phyloP scores from a whole-genome alignment of 1,140 invertebrate genomes.

The Listronotus oregonensis region DNA sequence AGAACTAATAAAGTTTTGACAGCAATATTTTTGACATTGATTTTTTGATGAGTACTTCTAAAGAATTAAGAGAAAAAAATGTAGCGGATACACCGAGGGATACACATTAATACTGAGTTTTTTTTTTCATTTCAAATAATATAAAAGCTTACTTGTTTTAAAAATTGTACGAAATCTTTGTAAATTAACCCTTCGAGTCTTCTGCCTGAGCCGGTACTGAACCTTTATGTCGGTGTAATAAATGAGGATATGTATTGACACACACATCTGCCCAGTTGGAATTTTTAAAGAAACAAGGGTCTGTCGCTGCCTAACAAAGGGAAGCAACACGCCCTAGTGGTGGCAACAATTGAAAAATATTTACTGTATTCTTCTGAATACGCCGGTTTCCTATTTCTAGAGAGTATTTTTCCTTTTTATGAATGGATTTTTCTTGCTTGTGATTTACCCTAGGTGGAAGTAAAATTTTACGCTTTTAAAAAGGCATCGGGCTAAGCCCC shows the following conservation, averaged over 20 bases:
- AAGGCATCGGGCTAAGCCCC: not conserved
- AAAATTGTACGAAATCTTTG: no score
- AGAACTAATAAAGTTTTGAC: no score
- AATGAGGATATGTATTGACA: slow-evolving; percentile 11
- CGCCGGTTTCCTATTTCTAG: no score
- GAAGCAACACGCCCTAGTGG: slow-evolving; percentile 12
- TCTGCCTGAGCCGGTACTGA: no score
- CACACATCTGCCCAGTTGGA: slow-evolving; percentile 10
- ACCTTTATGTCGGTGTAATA: not conserved
- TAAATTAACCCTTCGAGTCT: no score
- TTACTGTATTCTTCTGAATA: slow-evolving; percentile 8
- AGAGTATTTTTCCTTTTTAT: not conserved
- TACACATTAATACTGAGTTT: no score
- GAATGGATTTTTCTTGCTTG: not conserved
- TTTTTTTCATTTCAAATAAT: no score
- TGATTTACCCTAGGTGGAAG: slow-evolving; percentile 1
- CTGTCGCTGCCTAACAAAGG: slow-evolving; percentile 8
- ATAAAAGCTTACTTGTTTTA: no score
- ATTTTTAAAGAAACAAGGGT: slow-evolving; percentile 12
- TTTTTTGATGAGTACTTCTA: no score
- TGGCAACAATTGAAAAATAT: slow-evolving; percentile 17
- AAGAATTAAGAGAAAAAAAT: no score
- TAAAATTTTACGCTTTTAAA: slow-evolving; percentile 2
- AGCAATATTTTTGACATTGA: no score
- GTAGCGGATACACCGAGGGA: no score